Base-by-base conservation (phyloP, 1,140 invertebrate genomes). In the Drosophila quadrilineata region DNA sequence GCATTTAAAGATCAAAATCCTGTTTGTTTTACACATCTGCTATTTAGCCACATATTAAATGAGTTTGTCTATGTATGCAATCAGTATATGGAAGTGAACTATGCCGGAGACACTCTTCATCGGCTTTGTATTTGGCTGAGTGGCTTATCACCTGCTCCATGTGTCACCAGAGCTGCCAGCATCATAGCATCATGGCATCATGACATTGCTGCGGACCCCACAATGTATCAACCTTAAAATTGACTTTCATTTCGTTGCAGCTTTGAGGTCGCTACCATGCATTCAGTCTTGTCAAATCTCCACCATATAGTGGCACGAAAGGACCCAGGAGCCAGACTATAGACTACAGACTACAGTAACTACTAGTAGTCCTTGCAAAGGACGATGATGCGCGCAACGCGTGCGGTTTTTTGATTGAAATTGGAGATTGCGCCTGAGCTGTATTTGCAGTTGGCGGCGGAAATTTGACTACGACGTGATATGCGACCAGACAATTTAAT, bases 321-420 rank as follows among this genome's bases (percentile, higher is more conserved):
- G n/a, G 46, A 35, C 10, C 29, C 29, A 17, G 29, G 5, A 50
- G 3, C 46, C 19, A 35, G 17, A 45, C 14, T 16, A 45, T 40
- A 10, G 8, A 29, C 17, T n/a, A 5, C 4, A 17, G 8, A 17
- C 9, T 21, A 35, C 6, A 8, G 19, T n/a, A n/a, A 52, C 35
- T 19, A 16, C 33, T 19, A 26, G 22, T 28, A 48, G n/a, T n/a
- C n/a, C n/a, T n/a, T 45, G 54, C 45, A 46, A 16, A 48, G 19
- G 26, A 48, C 49, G 21, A 24, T n/a, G 43, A 67, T 57, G 45
- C 58, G 56, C 58, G 31, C 45, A 45, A 49, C 63, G 68, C 48
- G 48, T 66, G 73, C 79, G 73, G 73, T 82, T 84, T 85, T 85
- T 82, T 84, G 73, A 82, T 82, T 82, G 77, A 85, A 82, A 82